Evolutionary conservation across 2,113 vertebrate genomes (phyloP), one percentile per base, ranked within the genome.

Genomic region (Cololabis saira): DNA sequence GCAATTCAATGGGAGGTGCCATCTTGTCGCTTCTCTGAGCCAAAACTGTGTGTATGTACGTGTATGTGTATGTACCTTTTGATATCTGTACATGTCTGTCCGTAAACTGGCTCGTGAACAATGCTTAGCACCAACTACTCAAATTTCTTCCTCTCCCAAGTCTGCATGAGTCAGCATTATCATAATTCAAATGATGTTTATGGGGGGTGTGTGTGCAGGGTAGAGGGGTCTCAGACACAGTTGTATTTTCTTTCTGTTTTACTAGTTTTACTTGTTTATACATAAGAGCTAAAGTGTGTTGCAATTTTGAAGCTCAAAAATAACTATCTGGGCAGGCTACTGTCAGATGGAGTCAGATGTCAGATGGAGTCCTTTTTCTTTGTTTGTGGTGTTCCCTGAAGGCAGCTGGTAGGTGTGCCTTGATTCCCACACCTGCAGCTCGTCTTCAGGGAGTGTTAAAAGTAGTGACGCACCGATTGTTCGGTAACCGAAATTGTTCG

Each of bases 1-100:
- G 78, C 73, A 77, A 57, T 83, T 82, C 82, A 82, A 78, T 57
- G 55, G 86, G 83, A 61, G 75, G 59, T 81, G 74, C 84, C 84
- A 87, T 85, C 79, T 84, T 77, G 60, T 77, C 54, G 33, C 58
- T 67, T 71, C 37, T 75, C 63, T 54, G 54, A 71, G 87, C 81
- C 83, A 86, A 85, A 72, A 77, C n/a, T 59, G 19, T 54, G 56
- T 58, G 47, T 24, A 17, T 56, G n/a, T 69, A 44, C 22, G 58
- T n/a, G n/a, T n/a, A n/a, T n/a, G n/a, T n/a, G n/a, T n/a, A n/a
- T 67, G 21, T 55, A 7, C 30, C 49, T 71, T 63, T 76, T 45
- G 33, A 53, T 79, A 68, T 58, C 50, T 47, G 54, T 16, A 22
- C 2, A 1, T 61, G 71, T 56, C 60, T 64, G 22, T 40, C 60